These are phyloP conservation scores for Phalacrocorax aristotelis DNA, from an alignment of 2,113 vertebrate species.

Conservation along the genomic window DNA sequence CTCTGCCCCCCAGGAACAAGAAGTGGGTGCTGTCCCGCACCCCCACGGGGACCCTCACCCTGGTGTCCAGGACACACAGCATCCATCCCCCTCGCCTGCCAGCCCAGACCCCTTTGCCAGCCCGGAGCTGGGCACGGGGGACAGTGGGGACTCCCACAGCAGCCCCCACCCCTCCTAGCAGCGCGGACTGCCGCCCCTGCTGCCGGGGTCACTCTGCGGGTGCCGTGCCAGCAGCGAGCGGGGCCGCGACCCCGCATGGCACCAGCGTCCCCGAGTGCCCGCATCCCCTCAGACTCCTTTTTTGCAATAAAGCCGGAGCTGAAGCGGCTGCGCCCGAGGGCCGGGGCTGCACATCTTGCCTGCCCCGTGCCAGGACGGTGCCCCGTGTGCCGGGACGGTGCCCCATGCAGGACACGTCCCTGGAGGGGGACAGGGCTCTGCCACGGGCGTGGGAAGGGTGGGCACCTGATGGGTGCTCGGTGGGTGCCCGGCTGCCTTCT, in stretches of 20 bases:
- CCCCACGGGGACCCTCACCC: neutral
- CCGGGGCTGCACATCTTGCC: neutral
- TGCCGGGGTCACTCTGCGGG: neutral
- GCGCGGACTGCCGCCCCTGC: fast-evolving
- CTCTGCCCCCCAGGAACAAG: no score
- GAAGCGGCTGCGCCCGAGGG: neutral
- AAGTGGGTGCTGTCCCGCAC: fast-evolving
- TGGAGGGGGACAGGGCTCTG: neutral
- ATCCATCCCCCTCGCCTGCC: fast-evolving
- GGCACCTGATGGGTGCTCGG: fast-evolving
- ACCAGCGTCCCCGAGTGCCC: neutral
- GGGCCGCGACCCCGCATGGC: neutral
- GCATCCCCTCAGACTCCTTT: fast-evolving
- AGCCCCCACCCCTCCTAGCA: neutral
- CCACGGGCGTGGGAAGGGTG: neutral
- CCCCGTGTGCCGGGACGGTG: neutral
- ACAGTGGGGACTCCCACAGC: neutral
- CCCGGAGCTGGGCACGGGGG: fast-evolving
- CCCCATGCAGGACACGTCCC: neutral
- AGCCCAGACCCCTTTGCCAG: neutral
- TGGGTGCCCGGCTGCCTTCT: neutral
- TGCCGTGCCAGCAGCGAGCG: neutral
- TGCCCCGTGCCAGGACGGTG: neutral
- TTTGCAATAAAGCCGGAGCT: neutral
- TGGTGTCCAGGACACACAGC: fast-evolving